Conservation (phyloP, 2,888 invertebrate species). For the Spilosoma lubricipeda region DNA sequence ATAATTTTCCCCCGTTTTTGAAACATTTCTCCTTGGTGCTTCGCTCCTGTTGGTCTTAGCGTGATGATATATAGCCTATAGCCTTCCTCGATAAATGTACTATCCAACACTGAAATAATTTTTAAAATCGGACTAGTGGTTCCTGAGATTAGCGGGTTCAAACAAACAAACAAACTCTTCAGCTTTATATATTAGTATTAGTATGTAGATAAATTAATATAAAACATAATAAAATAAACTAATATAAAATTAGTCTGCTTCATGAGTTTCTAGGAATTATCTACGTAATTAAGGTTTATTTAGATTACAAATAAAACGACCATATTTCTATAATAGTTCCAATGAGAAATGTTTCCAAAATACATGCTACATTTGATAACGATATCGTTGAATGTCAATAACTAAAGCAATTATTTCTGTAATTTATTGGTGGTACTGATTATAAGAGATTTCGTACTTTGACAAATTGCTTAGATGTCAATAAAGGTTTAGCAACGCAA, state of each 20-base stretch:
- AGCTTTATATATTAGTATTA: too few species aligned
- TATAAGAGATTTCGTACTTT: background rate
- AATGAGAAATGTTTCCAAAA: background rate
- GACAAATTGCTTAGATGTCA: background rate
- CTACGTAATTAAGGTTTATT: background rate
- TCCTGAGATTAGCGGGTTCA: too few species aligned
- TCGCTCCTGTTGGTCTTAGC: too few species aligned
- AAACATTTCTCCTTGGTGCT: too few species aligned
- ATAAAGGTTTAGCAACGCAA: background rate
- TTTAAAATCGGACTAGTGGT: too few species aligned
- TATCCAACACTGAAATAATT: too few species aligned
- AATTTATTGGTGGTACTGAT: slow-evolving; percentile 1
- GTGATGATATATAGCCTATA: too few species aligned
- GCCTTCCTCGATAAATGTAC: too few species aligned
- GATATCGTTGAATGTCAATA: background rate
- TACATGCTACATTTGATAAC: background rate
- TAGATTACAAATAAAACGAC: background rate
- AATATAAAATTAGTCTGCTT: background rate
- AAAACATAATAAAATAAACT: too few species aligned
- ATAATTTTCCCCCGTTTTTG: too few species aligned
- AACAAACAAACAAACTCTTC: too few species aligned
- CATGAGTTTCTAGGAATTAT: background rate
- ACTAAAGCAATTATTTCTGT: background rate
- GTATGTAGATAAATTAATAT: too few species aligned
- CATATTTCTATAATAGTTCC: background rate